phyloP scores from a whole-genome alignment of 1,140 invertebrate genomes.

The Magallana angulata region DNA sequence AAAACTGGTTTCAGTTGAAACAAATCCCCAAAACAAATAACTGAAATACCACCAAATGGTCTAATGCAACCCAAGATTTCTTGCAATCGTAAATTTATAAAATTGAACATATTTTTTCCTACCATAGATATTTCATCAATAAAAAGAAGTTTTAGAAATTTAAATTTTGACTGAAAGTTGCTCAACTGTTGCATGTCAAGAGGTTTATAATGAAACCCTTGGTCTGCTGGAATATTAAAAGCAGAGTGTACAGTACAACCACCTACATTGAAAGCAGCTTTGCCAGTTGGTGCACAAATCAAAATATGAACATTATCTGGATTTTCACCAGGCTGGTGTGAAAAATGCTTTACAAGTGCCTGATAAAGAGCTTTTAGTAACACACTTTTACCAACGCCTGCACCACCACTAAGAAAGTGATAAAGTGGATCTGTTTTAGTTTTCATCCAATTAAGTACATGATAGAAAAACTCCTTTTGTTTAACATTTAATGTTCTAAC shows the following conservation, averaged over 20 bases:
- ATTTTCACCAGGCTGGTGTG: slow-evolving; percentile 39
- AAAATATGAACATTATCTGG: slow-evolving; percentile 41
- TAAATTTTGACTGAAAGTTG: slow-evolving; percentile 18
- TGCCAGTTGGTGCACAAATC: slow-evolving; percentile 61
- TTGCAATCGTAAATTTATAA: slow-evolving; percentile 55
- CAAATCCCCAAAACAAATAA: slow-evolving; percentile 62
- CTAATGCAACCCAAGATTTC: slow-evolving; percentile 43
- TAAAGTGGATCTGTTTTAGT: not conserved
- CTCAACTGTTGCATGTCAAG: slow-evolving; percentile 56
- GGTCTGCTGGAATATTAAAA: slow-evolving; percentile 58
- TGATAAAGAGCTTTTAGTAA: slow-evolving; percentile 52
- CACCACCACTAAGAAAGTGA: slow-evolving; percentile 45
- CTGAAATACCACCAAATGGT: slow-evolving; percentile 59
- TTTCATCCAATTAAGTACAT: slow-evolving; percentile 29
- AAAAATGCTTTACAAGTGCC: slow-evolving; percentile 41
- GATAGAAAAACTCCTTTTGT: slow-evolving; percentile 45
- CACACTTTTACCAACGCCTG: slow-evolving; percentile 51
- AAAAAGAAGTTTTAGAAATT: slow-evolving; percentile 53
- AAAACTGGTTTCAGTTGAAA: slow-evolving; percentile 64
- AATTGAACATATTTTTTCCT: slow-evolving; percentile 60
- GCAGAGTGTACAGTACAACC: slow-evolving; percentile 55
- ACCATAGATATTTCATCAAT: slow-evolving; percentile 66
- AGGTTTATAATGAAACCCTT: slow-evolving; percentile 57
- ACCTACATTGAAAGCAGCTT: slow-evolving; percentile 61
- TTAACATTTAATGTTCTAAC: slow-evolving; percentile 52